phyloP scores from a whole-genome alignment of 2,113 vertebrate genomes.

The Brachirus orientalis region DNA sequence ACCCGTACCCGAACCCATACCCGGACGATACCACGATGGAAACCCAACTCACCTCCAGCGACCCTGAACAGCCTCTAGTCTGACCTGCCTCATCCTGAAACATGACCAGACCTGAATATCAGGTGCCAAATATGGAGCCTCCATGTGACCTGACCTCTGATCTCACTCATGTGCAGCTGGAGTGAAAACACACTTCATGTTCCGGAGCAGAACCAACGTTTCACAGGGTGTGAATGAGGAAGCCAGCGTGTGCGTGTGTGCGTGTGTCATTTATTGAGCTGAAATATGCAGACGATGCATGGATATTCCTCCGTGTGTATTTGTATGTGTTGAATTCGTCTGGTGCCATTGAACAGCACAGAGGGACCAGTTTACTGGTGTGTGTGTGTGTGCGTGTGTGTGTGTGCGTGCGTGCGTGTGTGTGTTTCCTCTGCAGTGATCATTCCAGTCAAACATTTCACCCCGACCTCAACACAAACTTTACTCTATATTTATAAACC shows the following conservation, averaged over 20 bases:
- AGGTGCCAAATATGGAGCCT: constrained; percentile 28
- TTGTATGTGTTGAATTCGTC: constrained; percentile 28
- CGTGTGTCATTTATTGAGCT: not conserved
- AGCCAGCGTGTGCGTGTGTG: not conserved
- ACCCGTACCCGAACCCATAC: constrained; percentile 54
- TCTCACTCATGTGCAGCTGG: constrained; percentile 16
- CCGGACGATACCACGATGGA: constrained; percentile 52
- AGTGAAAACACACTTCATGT: not conserved
- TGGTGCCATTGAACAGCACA: constrained; percentile 30
- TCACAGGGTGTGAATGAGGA: constrained; percentile 3
- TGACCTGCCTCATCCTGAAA: constrained; percentile 9
- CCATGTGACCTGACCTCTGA: not conserved
- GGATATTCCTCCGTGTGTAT: too few species aligned
- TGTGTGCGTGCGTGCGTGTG: not conserved
- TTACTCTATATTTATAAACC: not conserved
- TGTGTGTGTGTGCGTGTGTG: not conserved
- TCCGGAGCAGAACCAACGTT: not conserved
- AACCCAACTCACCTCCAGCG: constrained; percentile 55
- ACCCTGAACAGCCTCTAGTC: constrained; percentile 59
- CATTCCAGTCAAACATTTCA: constrained; percentile 29
- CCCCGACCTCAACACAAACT: constrained; percentile 13
- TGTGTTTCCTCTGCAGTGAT: constrained; percentile 15
- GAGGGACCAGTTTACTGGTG: constrained; percentile 13
- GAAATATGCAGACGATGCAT: too few species aligned
- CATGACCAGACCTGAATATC: constrained; percentile 2